Conservation (phyloP, 2,113 vertebrate genomes). For the Proterorhinus semilunaris region DNA sequence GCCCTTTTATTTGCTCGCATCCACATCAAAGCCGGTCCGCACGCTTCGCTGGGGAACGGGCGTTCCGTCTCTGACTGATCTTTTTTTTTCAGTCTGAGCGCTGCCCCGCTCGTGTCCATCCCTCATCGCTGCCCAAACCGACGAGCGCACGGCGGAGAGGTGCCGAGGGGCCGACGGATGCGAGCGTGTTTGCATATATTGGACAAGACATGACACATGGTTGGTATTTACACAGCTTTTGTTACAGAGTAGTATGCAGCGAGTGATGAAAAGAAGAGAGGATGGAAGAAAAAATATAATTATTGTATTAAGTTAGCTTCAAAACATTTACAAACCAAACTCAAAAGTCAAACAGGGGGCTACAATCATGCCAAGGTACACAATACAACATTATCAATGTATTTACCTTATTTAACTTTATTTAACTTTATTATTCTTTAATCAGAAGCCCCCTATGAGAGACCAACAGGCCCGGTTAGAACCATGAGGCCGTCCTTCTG, state of each 20-base stretch:
- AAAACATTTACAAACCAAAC: no score
- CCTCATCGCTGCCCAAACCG: constrained; percentile 47
- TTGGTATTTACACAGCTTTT: not conserved
- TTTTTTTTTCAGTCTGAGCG: constrained; percentile 46
- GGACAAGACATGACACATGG: not conserved
- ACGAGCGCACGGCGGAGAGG: constrained; percentile 4
- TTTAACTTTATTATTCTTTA: no score
- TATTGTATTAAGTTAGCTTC: no score
- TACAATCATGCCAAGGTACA: no score
- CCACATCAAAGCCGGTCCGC: constrained; percentile 73
- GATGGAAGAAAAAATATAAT: not conserved
- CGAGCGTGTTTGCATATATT: not conserved
- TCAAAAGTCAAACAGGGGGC: no score
- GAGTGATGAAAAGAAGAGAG: not conserved
- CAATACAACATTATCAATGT: no score
- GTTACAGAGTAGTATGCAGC: not conserved
- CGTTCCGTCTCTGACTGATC: constrained; percentile 72
- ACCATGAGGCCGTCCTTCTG: no score
- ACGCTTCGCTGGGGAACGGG: constrained; percentile 61
- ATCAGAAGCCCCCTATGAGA: no score
- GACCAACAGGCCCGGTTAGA: no score
- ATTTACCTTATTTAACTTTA: no score
- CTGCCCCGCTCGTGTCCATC: constrained; percentile 65
- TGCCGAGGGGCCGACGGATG: not conserved
- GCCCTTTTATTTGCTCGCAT: constrained; percentile 73